Evolutionary conservation across 2,113 vertebrate species (phyloP).

Genomic region (Furnarius figulus): DNA sequence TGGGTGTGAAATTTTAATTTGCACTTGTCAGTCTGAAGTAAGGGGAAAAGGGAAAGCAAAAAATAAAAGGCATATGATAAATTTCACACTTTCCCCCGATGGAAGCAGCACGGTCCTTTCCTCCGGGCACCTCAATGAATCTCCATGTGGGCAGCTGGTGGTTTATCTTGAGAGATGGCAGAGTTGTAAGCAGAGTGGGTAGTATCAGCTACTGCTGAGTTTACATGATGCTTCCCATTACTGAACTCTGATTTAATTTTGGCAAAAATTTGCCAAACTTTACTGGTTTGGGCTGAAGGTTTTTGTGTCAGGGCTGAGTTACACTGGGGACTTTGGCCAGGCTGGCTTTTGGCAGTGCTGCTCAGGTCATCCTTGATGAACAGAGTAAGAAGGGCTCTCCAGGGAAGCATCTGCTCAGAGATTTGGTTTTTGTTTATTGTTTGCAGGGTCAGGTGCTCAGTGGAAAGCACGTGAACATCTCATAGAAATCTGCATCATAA

Average conservation of each 20-base stretch:
- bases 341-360: neutral
- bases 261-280: neutral
- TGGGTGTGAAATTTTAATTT: constrained; percentile 67
- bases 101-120: neutral
- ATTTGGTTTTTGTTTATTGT: neutral
- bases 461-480: neutral
- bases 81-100: constrained; percentile 38
- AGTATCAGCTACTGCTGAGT: neutral
- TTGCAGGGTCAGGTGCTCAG: neutral
- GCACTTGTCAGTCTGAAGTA: constrained; percentile 53
- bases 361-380: neutral
- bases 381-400: neutral
- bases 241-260: neutral
- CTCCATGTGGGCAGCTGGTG: constrained; percentile 28
- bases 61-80: constrained; percentile 43
- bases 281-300: neutral
- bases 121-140: constrained; percentile 31
- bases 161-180: constrained; percentile 23
- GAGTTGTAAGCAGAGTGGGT: constrained; percentile 47
- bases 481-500: neutral
- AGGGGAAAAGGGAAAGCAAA: constrained; percentile 38
- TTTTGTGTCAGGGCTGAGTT: neutral
- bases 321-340: neutral
- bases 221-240: constrained; percentile 35
- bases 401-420: neutral